These are phyloP conservation scores for Phaenicophaeus curvirostris DNA, from an alignment of 2,797 vertebrate species.

Conservation along the genomic window DNA sequence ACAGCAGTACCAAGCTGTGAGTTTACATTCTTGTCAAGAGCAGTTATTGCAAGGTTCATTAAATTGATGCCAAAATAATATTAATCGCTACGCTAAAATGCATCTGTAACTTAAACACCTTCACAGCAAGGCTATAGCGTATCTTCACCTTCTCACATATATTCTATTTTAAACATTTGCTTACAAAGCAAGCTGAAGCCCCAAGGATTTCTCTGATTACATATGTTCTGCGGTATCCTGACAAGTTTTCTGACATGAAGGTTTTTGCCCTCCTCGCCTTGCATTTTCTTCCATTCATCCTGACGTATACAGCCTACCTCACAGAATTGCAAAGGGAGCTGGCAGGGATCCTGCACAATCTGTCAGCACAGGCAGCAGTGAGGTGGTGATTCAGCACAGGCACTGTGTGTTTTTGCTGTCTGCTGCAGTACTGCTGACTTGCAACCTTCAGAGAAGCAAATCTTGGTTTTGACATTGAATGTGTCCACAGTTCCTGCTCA, in stretches of 20 bases:
- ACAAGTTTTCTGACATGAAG: neutral
- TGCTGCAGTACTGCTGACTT: neutral
- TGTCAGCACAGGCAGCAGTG: slow-evolving; percentile 18
- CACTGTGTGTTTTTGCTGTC: neutral
- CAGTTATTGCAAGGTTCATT: neutral
- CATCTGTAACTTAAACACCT: neutral
- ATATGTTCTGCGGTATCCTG: neutral
- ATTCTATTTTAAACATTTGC: neutral
- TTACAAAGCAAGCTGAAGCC: neutral
- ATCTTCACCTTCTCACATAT: neutral
- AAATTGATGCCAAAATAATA: neutral
- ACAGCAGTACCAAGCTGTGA: neutral
- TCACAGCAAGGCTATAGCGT: neutral
- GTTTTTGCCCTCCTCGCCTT: too few relatives aligned
- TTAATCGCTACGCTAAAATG: neutral
- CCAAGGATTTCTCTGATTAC: neutral
- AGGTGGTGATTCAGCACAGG: slow-evolving; percentile 63
- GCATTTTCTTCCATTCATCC: neutral
- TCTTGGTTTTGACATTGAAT: neutral
- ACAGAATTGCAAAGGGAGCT: neutral
- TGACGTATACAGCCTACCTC: neutral
- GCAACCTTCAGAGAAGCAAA: neutral
- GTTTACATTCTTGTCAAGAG: neutral
- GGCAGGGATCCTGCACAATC: slow-evolving; percentile 12
- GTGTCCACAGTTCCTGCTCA: neutral